Evolutionary conservation across 2,888 invertebrate species (phyloP).

Genomic region (Hemaris fuciformis): DNA sequence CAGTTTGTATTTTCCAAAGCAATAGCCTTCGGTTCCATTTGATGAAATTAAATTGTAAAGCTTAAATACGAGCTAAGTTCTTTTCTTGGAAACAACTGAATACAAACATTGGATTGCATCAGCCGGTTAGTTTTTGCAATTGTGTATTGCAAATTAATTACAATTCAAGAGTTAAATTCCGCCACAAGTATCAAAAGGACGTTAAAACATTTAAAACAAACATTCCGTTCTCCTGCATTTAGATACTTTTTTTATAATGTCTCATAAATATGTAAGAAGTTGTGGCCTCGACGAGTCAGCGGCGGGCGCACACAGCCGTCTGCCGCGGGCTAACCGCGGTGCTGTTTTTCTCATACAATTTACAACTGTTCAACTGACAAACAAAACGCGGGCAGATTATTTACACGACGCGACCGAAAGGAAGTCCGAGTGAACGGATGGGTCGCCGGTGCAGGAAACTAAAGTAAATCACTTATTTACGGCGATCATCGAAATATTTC

Average conservation of each 20-base stretch:
- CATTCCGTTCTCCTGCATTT: conserved; percentile 26
- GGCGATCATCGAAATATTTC: conserved; percentile 65
- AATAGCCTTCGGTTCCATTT: background rate
- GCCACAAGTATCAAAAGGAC: conserved; percentile 15
- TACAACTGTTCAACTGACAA: conserved; percentile 69
- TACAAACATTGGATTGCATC: background rate
- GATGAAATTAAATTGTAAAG: background rate
- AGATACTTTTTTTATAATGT: conserved; percentile 36
- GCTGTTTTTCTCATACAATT: conserved; percentile 60
- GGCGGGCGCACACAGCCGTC: conserved; percentile 21
- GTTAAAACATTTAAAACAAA: conserved; percentile 24
- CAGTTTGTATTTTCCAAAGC: background rate
- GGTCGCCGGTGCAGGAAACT: conserved; percentile 60
- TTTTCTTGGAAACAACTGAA: background rate
- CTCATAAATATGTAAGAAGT: conserved; percentile 62
- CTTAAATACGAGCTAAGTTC: background rate
- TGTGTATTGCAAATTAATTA: background rate
- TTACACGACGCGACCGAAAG: conserved; percentile 67
- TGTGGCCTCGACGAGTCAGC: conserved; percentile 34
- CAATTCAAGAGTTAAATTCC: background rate
- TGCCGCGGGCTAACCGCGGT: conserved; percentile 19
- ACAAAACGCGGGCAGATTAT: conserved; percentile 68
- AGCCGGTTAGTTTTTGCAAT: background rate
- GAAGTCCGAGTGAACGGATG: conserved; percentile 67
- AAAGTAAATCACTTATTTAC: conserved; percentile 72